Percentiles rank a stretch among this genome's conserved stretches.
Evolutionary conservation across 2,797 vertebrate genomes (phyloP).

Genomic region (Poecilia gillii): DNA sequence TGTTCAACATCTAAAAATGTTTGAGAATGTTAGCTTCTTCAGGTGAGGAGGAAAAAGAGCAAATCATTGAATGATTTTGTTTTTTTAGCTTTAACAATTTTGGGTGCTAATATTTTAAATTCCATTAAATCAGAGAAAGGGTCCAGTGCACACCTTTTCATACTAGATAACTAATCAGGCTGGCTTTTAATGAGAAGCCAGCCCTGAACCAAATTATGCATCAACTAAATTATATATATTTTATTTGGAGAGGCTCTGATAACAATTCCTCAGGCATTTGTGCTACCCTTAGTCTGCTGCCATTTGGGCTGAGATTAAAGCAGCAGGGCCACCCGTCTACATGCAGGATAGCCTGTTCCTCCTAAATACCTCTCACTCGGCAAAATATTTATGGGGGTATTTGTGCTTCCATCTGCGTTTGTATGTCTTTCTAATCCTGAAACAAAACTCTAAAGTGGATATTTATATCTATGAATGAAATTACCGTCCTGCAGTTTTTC

Average conservation of each 20-base stretch:
- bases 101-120: not conserved
- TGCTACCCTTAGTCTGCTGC: not conserved
- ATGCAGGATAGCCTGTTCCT: conserved; percentile 17
- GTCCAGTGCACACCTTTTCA: not conserved
- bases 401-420: not conserved
- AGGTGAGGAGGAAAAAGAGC: not conserved
- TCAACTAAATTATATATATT: not conserved
- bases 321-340: conserved; percentile 37
- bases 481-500: conserved; percentile 41
- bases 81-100: not conserved
- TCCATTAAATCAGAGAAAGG: not conserved
- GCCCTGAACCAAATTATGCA: not conserved
- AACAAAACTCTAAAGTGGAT: not conserved
- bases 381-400: not conserved
- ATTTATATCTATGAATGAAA: too few species aligned
- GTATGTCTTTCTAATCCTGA: not conserved
- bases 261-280: not conserved
- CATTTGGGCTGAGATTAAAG: conserved; percentile 44
- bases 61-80: not conserved
- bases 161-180: not conserved
- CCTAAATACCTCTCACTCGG: conserved; percentile 9
- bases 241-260: not conserved
- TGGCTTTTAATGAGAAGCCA: not conserved
- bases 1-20: not conserved
- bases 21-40: not conserved